Base-by-base conservation (phyloP, 1,140 invertebrate species). In the Choristoneura fumiferana region DNA sequence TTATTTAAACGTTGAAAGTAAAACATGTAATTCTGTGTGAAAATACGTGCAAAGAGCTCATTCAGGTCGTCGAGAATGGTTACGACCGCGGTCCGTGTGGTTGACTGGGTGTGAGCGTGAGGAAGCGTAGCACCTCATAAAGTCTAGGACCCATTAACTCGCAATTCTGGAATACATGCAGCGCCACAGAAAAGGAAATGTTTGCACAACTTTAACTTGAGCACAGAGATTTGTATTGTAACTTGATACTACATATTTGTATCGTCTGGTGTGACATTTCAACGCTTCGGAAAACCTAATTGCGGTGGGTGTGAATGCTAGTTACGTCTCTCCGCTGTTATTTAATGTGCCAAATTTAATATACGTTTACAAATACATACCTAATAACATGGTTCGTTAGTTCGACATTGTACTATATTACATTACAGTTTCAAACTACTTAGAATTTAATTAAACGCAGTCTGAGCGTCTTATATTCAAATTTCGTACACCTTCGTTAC, bases 61-160 rank as follows among this genome's bases (percentile, higher is more conserved):
- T 68, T 71, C 60, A 62, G 43, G 14, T 68, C 39, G 34, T 33
- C 43, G 9, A 12, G 29, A 49, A 49, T 49, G 43, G 43, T 49
- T n/a, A 18, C 22, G 18, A 49, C 2, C 22, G 22, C 22, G 22
- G 22, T 2, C 22, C 22, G 22, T 6, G 22, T n/a, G 22, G 22
- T 29, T 29, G 12, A 17, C 43, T 49, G n/a, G 43, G 6, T 5
- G 56, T 39, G 57, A 39, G 43, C 54, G 43, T 65, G 57, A 45
- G 49, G 49, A 64, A 60, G 17, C 54, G 55, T 56, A 39, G 60
- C 69, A 71, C 69, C 65, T 68, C 69, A 40, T 71, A 71, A 67
- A 68, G 39, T 58, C 36, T 54, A 49, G 54, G 49, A 39, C 65
- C 63, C 61, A 61, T 67, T 67, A 67, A 36, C 45, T 62, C 40